Evolutionary conservation across 92 coral and sea anemone species (phyloP).

Genomic region (Scolanthus callimorphus): DNA sequence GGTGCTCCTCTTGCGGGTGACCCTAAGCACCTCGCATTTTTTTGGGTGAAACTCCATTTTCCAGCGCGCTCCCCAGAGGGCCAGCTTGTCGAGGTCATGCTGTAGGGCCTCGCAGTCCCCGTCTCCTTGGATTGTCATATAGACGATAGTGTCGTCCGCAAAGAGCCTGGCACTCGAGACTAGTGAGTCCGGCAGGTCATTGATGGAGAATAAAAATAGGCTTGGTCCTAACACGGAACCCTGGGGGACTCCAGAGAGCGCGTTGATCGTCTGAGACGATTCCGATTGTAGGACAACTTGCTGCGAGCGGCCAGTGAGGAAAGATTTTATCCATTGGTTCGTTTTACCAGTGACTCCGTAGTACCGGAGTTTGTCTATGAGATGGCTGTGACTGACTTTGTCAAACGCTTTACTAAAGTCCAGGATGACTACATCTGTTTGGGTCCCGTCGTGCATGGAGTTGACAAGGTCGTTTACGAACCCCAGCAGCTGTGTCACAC

Average conservation of each 20-base stretch:
- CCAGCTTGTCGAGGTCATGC: no score
- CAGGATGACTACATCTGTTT: constrained; percentile 4
- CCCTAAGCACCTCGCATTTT: no score
- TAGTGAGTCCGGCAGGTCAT: background rate
- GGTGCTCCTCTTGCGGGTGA: no score
- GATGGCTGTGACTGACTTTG: constrained; percentile 18
- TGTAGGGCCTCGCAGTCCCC: no score
- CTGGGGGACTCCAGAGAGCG: background rate
- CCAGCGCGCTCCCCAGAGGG: no score
- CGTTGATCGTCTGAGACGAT: constrained; percentile 2
- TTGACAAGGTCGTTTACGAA: constrained; percentile 4
- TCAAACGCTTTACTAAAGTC: constrained; percentile 5
- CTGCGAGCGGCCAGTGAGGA: constrained; percentile 5
- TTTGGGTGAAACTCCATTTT: no score
- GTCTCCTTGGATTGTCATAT: constrained; percentile 4
- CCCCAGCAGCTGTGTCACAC: constrained; percentile 13
- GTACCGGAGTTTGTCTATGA: background rate
- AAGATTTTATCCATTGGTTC: constrained; percentile 4
- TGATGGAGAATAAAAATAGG: no score
- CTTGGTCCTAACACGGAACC: no score
- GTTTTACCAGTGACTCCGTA: background rate
- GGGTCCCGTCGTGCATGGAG: constrained; percentile 1
- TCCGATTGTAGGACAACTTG: constrained; percentile 4
- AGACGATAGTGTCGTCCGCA: constrained; percentile 6
- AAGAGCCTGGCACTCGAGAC: constrained; percentile 2